A percentile compares a stretch with the other conserved stretches of the same genome.
Evolutionary conservation across 2,888 invertebrate genomes (phyloP).

Genomic region (Macrophya alboannulata): DNA sequence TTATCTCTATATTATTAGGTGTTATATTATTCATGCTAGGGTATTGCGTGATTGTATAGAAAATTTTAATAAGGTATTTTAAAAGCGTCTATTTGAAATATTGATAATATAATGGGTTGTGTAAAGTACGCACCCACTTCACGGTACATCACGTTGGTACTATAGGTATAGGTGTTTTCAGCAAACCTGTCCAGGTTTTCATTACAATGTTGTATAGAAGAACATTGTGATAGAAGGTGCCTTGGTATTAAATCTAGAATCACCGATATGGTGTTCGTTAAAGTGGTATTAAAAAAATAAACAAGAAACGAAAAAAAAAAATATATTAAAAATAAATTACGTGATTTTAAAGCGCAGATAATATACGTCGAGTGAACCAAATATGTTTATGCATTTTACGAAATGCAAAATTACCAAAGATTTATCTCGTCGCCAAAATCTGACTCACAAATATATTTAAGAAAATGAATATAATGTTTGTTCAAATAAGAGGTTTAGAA

Average conservation of each 20-base stretch:
- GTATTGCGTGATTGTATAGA: constrained; percentile 44
- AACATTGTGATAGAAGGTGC: constrained; percentile 12
- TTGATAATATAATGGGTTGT: neutral
- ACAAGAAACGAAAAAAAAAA: neutral
- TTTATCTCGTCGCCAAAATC: constrained; percentile 2
- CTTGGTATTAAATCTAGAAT: constrained; percentile 22
- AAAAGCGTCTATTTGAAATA: constrained; percentile 36
- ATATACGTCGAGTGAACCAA: constrained; percentile 11
- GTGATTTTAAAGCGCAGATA: constrained; percentile 14
- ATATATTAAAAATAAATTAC: constrained; percentile 12
- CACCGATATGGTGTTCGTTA: constrained; percentile 3
- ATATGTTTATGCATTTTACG: constrained; percentile 26
- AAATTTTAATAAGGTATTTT: constrained; percentile 20
- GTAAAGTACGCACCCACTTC: neutral
- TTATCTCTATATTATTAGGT: constrained; percentile 69
- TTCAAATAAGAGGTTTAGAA: constrained; percentile 27
- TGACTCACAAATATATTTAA: constrained; percentile 28
- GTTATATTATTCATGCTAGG: constrained; percentile 37
- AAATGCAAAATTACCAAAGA: neutral
- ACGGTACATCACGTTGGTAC: constrained; percentile 2
- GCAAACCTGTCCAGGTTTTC: constrained; percentile 22
- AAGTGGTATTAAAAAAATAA: neutral
- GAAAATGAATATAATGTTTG: constrained; percentile 4
- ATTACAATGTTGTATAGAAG: constrained; percentile 7
- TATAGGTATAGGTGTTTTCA: constrained; percentile 38